Conservation (phyloP, 1,140 invertebrate species). For the Amyelois transitella region DNA sequence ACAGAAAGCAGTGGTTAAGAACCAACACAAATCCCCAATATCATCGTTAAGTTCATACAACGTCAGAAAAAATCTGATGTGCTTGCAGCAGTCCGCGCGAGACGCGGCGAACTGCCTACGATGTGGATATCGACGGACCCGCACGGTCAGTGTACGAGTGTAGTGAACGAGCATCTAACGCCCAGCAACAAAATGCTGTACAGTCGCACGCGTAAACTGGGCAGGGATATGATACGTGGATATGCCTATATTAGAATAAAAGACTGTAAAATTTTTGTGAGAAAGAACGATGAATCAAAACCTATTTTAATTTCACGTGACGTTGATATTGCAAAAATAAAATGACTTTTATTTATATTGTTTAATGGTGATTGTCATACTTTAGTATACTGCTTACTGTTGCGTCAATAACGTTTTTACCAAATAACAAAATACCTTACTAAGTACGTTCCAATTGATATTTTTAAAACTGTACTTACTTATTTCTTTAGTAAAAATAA, state of each 20-base stretch:
- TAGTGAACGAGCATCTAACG: constrained; percentile 11
- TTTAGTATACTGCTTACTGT: too few relatives aligned
- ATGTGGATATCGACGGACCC: constrained; percentile 7
- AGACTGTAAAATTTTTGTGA: constrained; percentile 9
- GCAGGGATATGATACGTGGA: background rate
- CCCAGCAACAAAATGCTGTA: constrained; percentile 9
- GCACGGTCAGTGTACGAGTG: constrained; percentile 7
- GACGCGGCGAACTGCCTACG: constrained; percentile 10
- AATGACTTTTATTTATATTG: too few relatives aligned
- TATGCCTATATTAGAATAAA: constrained; percentile 13
- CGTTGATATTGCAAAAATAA: constrained; percentile 9
- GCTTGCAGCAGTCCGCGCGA: constrained; percentile 5
- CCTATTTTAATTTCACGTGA: constrained; percentile 4
- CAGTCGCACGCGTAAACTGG: background rate
- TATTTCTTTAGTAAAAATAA: too few relatives aligned
- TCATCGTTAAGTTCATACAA: constrained; percentile 8
- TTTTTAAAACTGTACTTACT: too few relatives aligned
- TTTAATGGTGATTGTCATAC: too few relatives aligned
- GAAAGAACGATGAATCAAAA: constrained; percentile 10
- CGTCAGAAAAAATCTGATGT: constrained; percentile 9
- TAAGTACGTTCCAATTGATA: too few relatives aligned
- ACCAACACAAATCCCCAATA: constrained; percentile 2
- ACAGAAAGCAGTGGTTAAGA: background rate
- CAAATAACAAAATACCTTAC: too few relatives aligned
- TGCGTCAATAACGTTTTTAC: too few relatives aligned